These are phyloP conservation scores for Helogale parvula DNA, from an alignment of 2,113 vertebrate genomes.

Conservation along the genomic window DNA sequence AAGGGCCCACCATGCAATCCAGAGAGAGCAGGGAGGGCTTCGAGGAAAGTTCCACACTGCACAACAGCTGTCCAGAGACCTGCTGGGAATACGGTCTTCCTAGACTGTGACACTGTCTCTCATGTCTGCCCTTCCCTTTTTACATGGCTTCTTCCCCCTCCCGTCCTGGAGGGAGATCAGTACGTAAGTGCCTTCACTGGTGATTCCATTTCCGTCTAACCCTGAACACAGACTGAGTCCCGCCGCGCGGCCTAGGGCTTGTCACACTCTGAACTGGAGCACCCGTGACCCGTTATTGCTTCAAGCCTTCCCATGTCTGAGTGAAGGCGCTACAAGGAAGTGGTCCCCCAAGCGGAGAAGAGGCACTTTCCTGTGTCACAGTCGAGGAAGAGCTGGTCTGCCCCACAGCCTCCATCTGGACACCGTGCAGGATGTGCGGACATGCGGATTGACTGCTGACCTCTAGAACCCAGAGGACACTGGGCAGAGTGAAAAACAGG, in stretches of 20 bases:
- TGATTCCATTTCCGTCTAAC: background rate
- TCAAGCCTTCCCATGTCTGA: background rate
- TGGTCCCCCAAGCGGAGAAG: background rate
- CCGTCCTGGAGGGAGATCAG: background rate
- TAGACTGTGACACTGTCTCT: background rate
- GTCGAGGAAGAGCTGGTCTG: background rate
- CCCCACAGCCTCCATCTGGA: background rate
- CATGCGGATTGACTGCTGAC: accelerated
- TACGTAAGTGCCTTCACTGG: background rate
- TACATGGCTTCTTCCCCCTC: background rate
- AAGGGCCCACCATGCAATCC: background rate
- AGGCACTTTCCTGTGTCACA: background rate
- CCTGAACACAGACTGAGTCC: background rate
- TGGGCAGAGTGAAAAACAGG: background rate
- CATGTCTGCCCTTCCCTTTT: background rate
- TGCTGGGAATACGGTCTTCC: background rate
- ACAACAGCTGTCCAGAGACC: background rate
- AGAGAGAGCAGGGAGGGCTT: background rate
- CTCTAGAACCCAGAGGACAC: background rate
- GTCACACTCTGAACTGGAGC: background rate
- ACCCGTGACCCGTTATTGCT: background rate
- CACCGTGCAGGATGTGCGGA: background rate
- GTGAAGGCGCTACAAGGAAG: background rate
- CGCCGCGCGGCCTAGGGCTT: accelerated
- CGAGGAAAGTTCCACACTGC: accelerated